These are phyloP conservation scores for Hyles vespertilio DNA, from an alignment of 1,140 invertebrate species.

Conservation along the genomic window DNA sequence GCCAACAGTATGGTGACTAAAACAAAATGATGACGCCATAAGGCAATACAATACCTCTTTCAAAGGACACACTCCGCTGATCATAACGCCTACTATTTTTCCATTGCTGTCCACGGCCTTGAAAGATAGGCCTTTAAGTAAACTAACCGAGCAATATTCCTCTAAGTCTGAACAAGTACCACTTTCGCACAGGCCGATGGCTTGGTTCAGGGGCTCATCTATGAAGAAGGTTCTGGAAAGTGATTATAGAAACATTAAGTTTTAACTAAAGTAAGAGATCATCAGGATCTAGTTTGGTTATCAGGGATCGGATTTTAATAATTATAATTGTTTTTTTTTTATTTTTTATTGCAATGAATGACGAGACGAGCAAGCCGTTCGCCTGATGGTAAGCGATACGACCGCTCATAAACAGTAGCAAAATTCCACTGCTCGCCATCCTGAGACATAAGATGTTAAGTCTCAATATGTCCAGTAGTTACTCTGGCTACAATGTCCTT, in stretches of 20 bases:
- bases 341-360: too few species aligned
- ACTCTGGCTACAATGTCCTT: too few species aligned
- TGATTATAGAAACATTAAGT: background rate
- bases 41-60: slow-evolving; percentile 25
- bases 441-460: too few species aligned
- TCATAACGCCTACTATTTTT: slow-evolving; percentile 78
- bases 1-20: background rate
- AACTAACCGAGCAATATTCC: slow-evolving; percentile 76
- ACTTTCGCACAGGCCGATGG: slow-evolving; percentile 77
- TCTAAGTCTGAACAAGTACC: slow-evolving; percentile 80
- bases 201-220: slow-evolving; percentile 83
- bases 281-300: too few species aligned
- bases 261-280: background rate
- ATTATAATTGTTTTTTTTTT: too few species aligned
- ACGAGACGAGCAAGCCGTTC: too few species aligned
- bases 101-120: slow-evolving; percentile 78
- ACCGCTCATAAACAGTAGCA: too few species aligned
- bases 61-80: slow-evolving; percentile 45
- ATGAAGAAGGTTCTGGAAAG: slow-evolving; percentile 78
- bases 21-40: background rate
- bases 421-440: too few species aligned
- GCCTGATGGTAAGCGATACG: too few species aligned
- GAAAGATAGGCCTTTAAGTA: slow-evolving; percentile 78
- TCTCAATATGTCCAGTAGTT: too few species aligned
- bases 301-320: too few species aligned